Percentiles rank a stretch among this genome's conserved stretches.
phyloP scores from a whole-genome alignment of 2,888 invertebrate genomes.

The Agrotis ipsilon region DNA sequence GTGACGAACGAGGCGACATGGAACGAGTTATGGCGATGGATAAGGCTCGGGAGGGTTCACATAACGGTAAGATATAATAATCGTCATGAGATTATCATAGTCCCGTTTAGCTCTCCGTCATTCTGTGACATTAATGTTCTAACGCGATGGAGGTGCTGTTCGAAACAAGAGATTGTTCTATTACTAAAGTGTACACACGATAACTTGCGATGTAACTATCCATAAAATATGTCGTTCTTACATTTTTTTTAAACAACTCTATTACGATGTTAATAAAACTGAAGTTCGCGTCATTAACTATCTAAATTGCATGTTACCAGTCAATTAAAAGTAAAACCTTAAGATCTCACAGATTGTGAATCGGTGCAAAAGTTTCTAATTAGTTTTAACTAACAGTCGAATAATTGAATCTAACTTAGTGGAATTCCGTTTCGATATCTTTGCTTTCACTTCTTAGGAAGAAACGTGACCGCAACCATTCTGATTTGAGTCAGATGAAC shows the following conservation, averaged over 20 bases:
- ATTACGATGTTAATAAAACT: slow-evolving; percentile 3
- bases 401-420: slow-evolving; percentile 23
- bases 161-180: slow-evolving; percentile 25
- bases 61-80: slow-evolving; percentile 93
- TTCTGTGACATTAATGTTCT: slow-evolving; percentile 44
- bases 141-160: slow-evolving; percentile 1
- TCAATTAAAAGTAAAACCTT: slow-evolving; percentile 26
- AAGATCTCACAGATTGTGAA: slow-evolving; percentile 7
- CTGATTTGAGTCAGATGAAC: neutral
- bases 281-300: neutral
- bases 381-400: slow-evolving; percentile 36
- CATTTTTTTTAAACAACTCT: neutral
- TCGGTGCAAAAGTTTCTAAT: slow-evolving; percentile 48
- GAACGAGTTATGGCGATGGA: slow-evolving; percentile 95
- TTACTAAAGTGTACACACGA: slow-evolving; percentile 14
- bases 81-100: slow-evolving; percentile 47
- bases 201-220: neutral
- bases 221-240: neutral
- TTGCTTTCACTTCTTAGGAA: slow-evolving; percentile 29
- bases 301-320: slow-evolving; percentile 23
- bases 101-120: slow-evolving; percentile 53
- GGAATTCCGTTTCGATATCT: slow-evolving; percentile 19
- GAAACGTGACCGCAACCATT: slow-evolving; percentile 32
- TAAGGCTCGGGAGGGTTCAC: slow-evolving; percentile 96
- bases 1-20: slow-evolving; percentile 96